Evolutionary conservation across 2,113 vertebrate species (phyloP).

Genomic region (Gavia stellata): DNA sequence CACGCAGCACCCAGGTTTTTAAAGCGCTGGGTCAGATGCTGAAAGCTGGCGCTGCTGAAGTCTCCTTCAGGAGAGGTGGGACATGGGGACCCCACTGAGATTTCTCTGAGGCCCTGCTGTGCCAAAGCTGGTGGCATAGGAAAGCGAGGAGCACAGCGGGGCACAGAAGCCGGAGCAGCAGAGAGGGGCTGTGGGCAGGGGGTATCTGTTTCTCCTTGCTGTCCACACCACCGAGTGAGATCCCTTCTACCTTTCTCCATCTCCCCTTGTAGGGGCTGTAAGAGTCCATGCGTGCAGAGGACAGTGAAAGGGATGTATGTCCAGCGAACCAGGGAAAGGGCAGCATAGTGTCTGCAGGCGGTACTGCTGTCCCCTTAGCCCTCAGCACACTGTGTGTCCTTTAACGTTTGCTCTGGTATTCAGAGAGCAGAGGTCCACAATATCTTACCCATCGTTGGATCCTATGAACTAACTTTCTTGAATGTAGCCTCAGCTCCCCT

Average conservation of each 20-base stretch:
- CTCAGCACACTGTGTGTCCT: neutral
- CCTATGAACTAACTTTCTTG: neutral
- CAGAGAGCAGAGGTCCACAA: neutral
- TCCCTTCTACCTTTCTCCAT: neutral
- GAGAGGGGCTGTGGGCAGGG: neutral
- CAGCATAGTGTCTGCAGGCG: neutral
- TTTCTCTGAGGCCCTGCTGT: neutral
- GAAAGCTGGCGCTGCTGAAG: neutral
- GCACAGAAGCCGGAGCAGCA: neutral
- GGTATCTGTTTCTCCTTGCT: neutral
- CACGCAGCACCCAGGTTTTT: neutral
- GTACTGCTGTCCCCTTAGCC: neutral
- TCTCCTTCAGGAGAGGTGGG: neutral
- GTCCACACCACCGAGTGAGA: neutral
- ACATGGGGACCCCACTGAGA: neutral
- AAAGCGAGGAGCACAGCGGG: rapidly evolving
- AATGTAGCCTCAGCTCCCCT: neutral
- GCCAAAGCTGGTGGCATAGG: neutral
- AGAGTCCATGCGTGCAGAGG: rapidly evolving
- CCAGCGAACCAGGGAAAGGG: neutral
- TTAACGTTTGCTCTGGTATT: neutral
- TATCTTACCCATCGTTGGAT: neutral
- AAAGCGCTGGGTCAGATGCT: slow-evolving; percentile 7
- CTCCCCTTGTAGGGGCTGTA: neutral
- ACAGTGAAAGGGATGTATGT: neutral